Conservation (phyloP, 2,113 vertebrate species). For the Otis tarda region DNA sequence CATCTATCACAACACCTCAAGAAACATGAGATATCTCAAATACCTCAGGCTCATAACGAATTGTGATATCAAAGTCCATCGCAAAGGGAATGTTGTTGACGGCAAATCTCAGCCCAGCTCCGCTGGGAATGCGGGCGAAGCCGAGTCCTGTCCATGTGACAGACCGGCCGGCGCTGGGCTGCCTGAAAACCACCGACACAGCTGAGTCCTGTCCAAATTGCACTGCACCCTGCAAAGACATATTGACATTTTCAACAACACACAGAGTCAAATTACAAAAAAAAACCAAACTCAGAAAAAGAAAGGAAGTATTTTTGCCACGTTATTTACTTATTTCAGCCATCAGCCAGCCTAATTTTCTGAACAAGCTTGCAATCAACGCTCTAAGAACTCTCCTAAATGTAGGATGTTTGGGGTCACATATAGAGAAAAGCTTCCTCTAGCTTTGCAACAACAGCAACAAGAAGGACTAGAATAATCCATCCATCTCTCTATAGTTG, state of each 20-base stretch:
- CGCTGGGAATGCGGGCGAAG: conserved; percentile 76
- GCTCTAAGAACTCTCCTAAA: background rate
- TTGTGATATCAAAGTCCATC: conserved; percentile 79
- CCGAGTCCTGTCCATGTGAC: conserved; percentile 84
- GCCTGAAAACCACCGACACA: conserved; percentile 70
- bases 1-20: background rate
- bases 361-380: rapidly evolving
- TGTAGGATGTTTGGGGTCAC: background rate
- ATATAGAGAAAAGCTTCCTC: background rate
- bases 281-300: background rate
- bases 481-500: background rate
- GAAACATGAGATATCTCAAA: background rate
- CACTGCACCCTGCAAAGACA: conserved; percentile 43
- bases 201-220: conserved; percentile 43
- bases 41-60: conserved; percentile 86
- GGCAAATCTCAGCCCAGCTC: conserved; percentile 82
- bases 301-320: background rate
- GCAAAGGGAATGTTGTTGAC: conserved; percentile 78
- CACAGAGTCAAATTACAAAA: background rate
- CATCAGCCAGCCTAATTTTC: background rate
- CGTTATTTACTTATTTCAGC: background rate
- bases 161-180: conserved; percentile 48
- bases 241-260: background rate
- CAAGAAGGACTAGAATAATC: background rate
- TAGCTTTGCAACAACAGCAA: background rate